A percentile compares a stretch with the other conserved stretches of the same genome.
Conservation (phyloP, 37 sponge, comb jelly and placozoan species). For the Eunapius fragilis region DNA sequence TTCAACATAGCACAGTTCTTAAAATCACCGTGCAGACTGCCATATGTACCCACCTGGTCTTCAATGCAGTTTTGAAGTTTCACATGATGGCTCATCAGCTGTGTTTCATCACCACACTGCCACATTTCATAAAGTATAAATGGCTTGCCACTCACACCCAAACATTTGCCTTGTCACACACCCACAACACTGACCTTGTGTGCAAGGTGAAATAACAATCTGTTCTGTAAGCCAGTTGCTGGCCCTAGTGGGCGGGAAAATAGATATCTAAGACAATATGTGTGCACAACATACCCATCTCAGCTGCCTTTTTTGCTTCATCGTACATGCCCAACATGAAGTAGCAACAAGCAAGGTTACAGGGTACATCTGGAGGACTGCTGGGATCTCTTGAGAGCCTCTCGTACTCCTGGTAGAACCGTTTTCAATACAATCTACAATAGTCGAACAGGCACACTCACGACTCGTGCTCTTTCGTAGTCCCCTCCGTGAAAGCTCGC, state of each 20-base stretch:
- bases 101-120: slow-evolving; percentile 90
- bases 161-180: too few species aligned
- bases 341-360: slow-evolving; percentile 84
- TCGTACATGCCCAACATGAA: slow-evolving; percentile 97
- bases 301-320: slow-evolving; percentile 74
- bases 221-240: slow-evolving; percentile 74
- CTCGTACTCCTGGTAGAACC: slow-evolving; percentile 82
- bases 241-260: background rate
- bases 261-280: background rate
- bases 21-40: too few species aligned
- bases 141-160: background rate
- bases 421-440: background rate
- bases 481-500: slow-evolving; percentile 93
- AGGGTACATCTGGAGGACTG: slow-evolving; percentile 75
- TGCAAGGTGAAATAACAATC: slow-evolving; percentile 91
- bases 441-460: background rate
- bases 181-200: too few species aligned
- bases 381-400: slow-evolving; percentile 45
- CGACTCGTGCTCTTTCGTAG: slow-evolving; percentile 79
- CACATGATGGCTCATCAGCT: slow-evolving; percentile 84
- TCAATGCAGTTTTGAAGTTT: slow-evolving; percentile 90
- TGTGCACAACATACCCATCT: slow-evolving; percentile 70
- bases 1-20: background rate
- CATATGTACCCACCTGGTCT: slow-evolving; percentile 84
- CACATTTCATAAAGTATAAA: background rate